Evolutionary conservation across 2,113 vertebrate genomes (phyloP).

Genomic region (Petromus typicus): DNA sequence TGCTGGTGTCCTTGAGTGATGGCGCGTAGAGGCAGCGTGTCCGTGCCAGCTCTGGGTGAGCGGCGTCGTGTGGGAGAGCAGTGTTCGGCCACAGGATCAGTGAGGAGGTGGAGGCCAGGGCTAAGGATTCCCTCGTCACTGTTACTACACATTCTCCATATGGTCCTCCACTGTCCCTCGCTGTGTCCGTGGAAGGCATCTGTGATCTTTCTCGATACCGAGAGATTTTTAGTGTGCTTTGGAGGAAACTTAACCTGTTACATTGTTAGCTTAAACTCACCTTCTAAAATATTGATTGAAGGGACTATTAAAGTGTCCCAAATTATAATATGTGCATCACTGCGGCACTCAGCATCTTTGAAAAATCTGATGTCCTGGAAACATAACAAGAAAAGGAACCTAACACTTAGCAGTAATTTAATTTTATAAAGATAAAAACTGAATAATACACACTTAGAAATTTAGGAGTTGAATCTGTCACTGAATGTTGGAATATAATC

Average conservation of each 20-base stretch:
- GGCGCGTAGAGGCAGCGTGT: not conserved
- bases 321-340: not conserved
- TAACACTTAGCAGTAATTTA: not conserved
- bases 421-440: not conserved
- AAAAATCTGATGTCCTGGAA: not conserved
- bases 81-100: not conserved
- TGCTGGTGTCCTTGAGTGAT: not conserved
- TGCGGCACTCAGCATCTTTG: not conserved
- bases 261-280: not conserved
- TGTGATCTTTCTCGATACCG: not conserved
- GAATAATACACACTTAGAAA: not conserved
- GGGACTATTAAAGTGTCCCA: not conserved
- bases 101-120: too few species aligned
- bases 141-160: accelerated
- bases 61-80: accelerated
- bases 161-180: not conserved
- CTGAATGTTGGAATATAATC: not conserved
- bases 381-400: not conserved
- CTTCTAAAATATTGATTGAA: not conserved
- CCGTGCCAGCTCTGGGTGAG: not conserved
- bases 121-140: too few species aligned
- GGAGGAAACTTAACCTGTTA: not conserved
- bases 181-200: not conserved
- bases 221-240: not conserved
- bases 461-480: not conserved